A percentile compares a stretch with the other conserved stretches of the same genome.
These are phyloP conservation scores for Drosophila murphyi DNA, from an alignment of 1,140 invertebrate species.

Conservation along the genomic window DNA sequence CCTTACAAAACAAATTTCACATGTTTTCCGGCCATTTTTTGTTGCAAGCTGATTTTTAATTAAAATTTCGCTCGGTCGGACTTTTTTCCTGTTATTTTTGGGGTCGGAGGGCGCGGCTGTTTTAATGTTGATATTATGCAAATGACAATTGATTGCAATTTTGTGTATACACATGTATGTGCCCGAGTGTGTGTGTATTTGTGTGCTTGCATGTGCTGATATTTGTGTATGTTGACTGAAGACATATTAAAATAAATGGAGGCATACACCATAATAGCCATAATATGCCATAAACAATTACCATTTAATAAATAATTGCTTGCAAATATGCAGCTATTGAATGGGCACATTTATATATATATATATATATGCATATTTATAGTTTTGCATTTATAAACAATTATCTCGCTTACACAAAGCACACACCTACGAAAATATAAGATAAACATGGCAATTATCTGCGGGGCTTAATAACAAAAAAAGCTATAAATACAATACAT, in stretches of 20 bases:
- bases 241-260: conserved; percentile 71
- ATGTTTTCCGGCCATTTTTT: conserved; percentile 54
- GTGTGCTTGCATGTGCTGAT: conserved; percentile 11
- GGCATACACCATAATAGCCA: conserved; percentile 49
- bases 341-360: conserved; percentile 1
- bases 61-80: conserved; percentile 46
- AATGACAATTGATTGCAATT: conserved; percentile 76
- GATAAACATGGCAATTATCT: conserved; percentile 17
- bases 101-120: conserved; percentile 40
- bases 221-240: conserved; percentile 43
- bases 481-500: no score
- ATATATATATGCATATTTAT: conserved; percentile 39
- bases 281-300: conserved; percentile 75
- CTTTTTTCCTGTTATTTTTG: conserved; percentile 12
- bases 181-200: conserved; percentile 8
- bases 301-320: conserved; percentile 63
- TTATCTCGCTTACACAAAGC: conserved; percentile 44
- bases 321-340: conserved; percentile 42
- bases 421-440: conserved; percentile 23
- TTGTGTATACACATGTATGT: not conserved
- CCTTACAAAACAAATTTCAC: conserved; percentile 39
- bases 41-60: conserved; percentile 60
- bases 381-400: conserved; percentile 42
- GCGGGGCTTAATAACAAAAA: not conserved
- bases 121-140: conserved; percentile 76